These are phyloP conservation scores for Phalacrocorax carbo DNA, from an alignment of 2,113 vertebrate genomes.

Conservation along the genomic window DNA sequence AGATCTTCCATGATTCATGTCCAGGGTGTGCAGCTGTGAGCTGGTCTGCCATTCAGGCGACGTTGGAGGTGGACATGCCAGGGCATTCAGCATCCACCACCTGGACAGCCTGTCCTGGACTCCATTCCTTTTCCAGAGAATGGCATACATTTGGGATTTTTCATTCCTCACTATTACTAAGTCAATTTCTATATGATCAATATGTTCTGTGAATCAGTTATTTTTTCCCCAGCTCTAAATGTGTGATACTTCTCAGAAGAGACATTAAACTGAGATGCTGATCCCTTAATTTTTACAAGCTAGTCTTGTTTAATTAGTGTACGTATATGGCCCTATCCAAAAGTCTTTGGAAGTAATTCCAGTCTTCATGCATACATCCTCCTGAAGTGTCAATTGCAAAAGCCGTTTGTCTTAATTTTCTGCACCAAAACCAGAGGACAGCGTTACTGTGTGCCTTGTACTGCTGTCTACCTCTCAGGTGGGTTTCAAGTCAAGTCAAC, in stretches of 20 bases:
- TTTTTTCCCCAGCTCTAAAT: not conserved
- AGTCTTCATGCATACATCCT: not conserved
- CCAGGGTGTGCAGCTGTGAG: not conserved
- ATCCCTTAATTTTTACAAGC: not conserved
- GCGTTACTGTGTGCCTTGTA: not conserved
- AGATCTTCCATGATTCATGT: not conserved
- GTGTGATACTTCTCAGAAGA: not conserved
- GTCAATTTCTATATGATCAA: not conserved
- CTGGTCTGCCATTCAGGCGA: not conserved
- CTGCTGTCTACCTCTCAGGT: not conserved
- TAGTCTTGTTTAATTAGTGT: not conserved
- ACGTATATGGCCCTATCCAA: not conserved
- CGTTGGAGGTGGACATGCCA: fast-evolving
- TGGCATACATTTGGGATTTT: not conserved
- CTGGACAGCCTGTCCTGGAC: not conserved
- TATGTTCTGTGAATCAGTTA: not conserved
- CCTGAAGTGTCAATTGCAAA: not conserved
- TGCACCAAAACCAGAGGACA: not conserved
- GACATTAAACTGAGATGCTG: not conserved
- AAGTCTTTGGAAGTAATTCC: not conserved
- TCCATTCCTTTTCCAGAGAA: not conserved
- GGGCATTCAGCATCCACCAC: not conserved
- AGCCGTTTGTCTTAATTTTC: constrained; percentile 3
- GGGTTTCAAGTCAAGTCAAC: not conserved
- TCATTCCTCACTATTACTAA: not conserved